Evolutionary conservation across 1,140 invertebrate genomes (phyloP), one percentile per base, ranked within the genome.

Genomic region (Euura saliciscinereae): DNA sequence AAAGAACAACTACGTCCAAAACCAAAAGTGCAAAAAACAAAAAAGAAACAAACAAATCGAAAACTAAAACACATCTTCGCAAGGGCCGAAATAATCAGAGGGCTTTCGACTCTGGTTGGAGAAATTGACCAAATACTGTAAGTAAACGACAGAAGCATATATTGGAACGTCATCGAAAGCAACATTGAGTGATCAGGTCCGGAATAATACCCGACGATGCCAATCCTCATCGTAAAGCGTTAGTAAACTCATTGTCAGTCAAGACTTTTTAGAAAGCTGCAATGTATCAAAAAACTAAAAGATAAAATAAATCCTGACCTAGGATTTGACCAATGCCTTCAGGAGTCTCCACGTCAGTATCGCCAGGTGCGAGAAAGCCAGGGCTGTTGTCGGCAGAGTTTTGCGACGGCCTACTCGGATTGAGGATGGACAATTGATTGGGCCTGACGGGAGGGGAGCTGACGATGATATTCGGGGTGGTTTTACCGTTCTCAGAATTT

Each of bases 381-480:
- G 13, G 42, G 66, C 66, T 10, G 43, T 67, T 28, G 7, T 67
- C 51, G 10, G 51, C 8, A n/a, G 8, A 8, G 4, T 28, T 43
- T 10, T 45, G 68, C 71, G 81, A 78, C 66, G 83, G 81, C 73
- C 82, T 76, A 11, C 82, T 78, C 70, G 82, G 81, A 77, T 86
- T 79, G 71, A 75, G 77, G 67, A 86, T 86, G 64, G 84, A 77
- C 45, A 85, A 78, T 28, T 84, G 83, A 74, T 80, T 82, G 11
- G 80, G 81, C 68, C 84, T 75, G 67, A 84, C 76, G 66, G 84
- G 79, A 66, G 80, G 80, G 73, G 77, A 81, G 65, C 84, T 84
- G 72, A 83, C 81, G 44, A 81, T 74, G 46, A 79, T 78, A 65
- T 78, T 77, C 44, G 74, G 75, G 72, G 79, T 71, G 73, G 72